Conservation (phyloP, 2,113 vertebrate genomes). For the Vimba vimba region DNA sequence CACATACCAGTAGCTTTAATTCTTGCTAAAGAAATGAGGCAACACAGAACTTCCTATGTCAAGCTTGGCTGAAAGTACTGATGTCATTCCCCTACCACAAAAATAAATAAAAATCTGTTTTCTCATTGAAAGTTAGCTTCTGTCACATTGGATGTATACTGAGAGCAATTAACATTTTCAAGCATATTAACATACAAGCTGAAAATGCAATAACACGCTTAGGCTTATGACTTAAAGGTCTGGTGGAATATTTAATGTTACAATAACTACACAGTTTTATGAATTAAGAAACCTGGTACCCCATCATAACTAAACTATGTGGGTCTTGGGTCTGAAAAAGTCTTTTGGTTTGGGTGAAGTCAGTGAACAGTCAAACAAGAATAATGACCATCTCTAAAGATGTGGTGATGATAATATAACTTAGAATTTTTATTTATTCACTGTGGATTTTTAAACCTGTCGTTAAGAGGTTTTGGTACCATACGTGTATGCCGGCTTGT, state of each 20-base stretch:
- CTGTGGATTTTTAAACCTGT: slow-evolving; percentile 4
- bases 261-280: slow-evolving; percentile 15
- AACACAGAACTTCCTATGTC: slow-evolving; percentile 31
- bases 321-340: not conserved
- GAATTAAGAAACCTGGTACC: slow-evolving; percentile 26
- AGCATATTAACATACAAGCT: not conserved
- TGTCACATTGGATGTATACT: slow-evolving; percentile 10
- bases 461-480: not conserved
- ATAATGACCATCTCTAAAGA: not conserved
- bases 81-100: slow-evolving; percentile 28
- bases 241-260: slow-evolving; percentile 13
- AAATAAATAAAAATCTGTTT: not conserved
- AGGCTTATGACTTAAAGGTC: not conserved
- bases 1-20: slow-evolving; percentile 46
- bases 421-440: slow-evolving; percentile 20
- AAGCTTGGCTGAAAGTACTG: slow-evolving; percentile 17
- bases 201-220: not conserved
- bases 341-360: not conserved
- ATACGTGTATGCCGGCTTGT: not conserved
- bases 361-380: slow-evolving; percentile 1
- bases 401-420: slow-evolving; percentile 16
- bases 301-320: slow-evolving; percentile 19
- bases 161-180: slow-evolving; percentile 17
- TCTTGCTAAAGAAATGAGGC: slow-evolving; percentile 40
- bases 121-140: not conserved